Evolutionary conservation across 2,888 invertebrate genomes (phyloP), one percentile per base, ranked within the genome.

Genomic region (Sminthurides aquaticus): DNA sequence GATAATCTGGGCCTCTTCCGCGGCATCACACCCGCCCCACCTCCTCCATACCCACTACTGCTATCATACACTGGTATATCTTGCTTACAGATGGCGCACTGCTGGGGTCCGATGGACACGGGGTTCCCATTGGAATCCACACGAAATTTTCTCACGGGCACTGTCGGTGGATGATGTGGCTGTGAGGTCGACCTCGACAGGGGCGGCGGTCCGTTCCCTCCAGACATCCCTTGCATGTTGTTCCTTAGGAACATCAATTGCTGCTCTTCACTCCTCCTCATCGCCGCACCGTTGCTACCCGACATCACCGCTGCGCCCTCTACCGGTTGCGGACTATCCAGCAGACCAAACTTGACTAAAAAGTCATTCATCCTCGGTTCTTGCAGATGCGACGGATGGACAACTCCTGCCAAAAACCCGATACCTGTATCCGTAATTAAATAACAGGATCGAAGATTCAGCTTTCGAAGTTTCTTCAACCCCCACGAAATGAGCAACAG

Each of bases 381-480:
- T 25, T 64, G 62, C 1, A 64, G 49, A 55, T 66, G 66, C 1
- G 48, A 27, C 20, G 26, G 58, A 27, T 22, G 27, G 3, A 66
- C 66, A 18, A 63, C 5, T 5, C 90, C 87, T 1, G 90, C 88
- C 70, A 96, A 79, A 78, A 92, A 89, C 0, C 88, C 89, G 73
- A 96, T 91, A 1, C 95, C 95, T 67, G 88, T 86, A 76, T 96
- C 95, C 72, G 91, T 90, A 25, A 96, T 86, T 77, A 90, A 88
- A 88, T 94, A 90, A 79, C 95, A 96, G 67, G 94, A 94, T 67
- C 95, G 83, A 68, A 96, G 81, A 78, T 96, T 93, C 74, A 96
- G 82, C 67, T 86, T 85, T 77, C 88, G 88, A 72, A 96, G 80
- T 77, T 89, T 90, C 76, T 87, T 87, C 59, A 95, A 81, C 11